phyloP scores from a whole-genome alignment of 2,113 vertebrate species.

The Holacanthus passer region DNA sequence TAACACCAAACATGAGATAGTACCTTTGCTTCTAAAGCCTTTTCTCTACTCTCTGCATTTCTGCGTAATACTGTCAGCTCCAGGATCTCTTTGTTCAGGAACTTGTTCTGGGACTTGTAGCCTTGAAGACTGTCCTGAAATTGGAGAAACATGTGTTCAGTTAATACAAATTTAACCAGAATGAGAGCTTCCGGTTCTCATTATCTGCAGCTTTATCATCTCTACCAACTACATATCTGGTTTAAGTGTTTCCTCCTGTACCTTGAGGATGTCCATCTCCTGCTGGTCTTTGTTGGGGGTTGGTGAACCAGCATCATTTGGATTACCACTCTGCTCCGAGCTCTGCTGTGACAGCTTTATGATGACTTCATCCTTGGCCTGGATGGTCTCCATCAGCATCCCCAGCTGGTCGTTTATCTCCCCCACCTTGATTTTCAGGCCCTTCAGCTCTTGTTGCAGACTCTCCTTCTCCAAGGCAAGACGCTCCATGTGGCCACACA shows the following conservation, averaged over 20 bases:
- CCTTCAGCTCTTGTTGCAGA: conserved; percentile 89
- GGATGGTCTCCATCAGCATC: conserved; percentile 98
- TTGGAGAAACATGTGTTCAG: neutral
- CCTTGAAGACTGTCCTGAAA: conserved; percentile 94
- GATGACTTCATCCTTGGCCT: conserved; percentile 97
- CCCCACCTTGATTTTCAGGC: conserved; percentile 90
- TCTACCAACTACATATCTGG: neutral
- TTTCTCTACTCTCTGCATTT: conserved; percentile 91
- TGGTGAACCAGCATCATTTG: conserved; percentile 44
- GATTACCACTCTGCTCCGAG: conserved; percentile 78
- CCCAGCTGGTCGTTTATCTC: conserved; percentile 92
- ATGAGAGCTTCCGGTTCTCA: neutral
- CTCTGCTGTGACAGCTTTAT: conserved; percentile 90
- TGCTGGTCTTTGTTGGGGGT: conserved; percentile 82
- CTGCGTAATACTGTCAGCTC: conserved; percentile 93
- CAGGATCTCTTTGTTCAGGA: conserved; percentile 98
- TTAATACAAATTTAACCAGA: neutral
- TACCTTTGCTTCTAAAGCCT: conserved; percentile 93
- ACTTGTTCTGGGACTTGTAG: conserved; percentile 97
- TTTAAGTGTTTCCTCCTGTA: conserved; percentile 61
- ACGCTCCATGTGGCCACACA: conserved; percentile 91
- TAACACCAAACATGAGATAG: neutral
- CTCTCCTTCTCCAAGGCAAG: conserved; percentile 90
- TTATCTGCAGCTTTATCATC: neutral
- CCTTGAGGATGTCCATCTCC: conserved; percentile 92